Evolutionary conservation across 2,113 vertebrate genomes (phyloP).

Genomic region (Lophius piscatorius): DNA sequence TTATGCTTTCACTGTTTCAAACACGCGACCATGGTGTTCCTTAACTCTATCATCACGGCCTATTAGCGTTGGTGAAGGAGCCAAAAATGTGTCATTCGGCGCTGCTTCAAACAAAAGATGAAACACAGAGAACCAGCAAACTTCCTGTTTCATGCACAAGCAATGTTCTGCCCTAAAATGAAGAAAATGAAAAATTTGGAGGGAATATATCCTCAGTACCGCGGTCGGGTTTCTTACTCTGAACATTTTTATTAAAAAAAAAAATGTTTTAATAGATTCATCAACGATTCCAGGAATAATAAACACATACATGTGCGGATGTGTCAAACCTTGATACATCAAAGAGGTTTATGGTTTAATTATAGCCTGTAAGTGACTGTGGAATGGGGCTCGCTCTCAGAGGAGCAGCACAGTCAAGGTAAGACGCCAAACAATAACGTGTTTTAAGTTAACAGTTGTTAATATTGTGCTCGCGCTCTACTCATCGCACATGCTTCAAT

Average conservation of each 20-base stretch:
- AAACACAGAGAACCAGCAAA: slow-evolving; percentile 24
- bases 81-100: slow-evolving; percentile 38
- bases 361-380: slow-evolving; percentile 41
- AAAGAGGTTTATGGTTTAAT: slow-evolving; percentile 70
- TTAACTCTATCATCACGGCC: slow-evolving; percentile 44
- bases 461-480: slow-evolving; percentile 31
- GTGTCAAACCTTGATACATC: slow-evolving; percentile 55
- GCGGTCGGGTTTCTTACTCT: slow-evolving; percentile 2
- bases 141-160: slow-evolving; percentile 18
- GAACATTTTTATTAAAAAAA: not conserved
- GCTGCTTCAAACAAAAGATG: slow-evolving; percentile 33
- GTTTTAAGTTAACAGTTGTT: slow-evolving; percentile 27
- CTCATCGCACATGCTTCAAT: slow-evolving; percentile 27
- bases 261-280: too few species aligned
- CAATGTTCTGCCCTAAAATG: slow-evolving; percentile 13
- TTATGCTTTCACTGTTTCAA: slow-evolving; percentile 41
- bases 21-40: slow-evolving; percentile 42
- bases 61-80: slow-evolving; percentile 48
- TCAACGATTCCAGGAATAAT: slow-evolving; percentile 28
- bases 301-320: slow-evolving; percentile 44
- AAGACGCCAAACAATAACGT: slow-evolving; percentile 31
- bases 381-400: slow-evolving; percentile 37
- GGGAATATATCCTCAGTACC: not conserved
- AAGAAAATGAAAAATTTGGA: slow-evolving; percentile 19
- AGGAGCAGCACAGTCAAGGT: slow-evolving; percentile 50